phyloP scores from a whole-genome alignment of 2,113 vertebrate species.

The Nansenia antarctica region DNA sequence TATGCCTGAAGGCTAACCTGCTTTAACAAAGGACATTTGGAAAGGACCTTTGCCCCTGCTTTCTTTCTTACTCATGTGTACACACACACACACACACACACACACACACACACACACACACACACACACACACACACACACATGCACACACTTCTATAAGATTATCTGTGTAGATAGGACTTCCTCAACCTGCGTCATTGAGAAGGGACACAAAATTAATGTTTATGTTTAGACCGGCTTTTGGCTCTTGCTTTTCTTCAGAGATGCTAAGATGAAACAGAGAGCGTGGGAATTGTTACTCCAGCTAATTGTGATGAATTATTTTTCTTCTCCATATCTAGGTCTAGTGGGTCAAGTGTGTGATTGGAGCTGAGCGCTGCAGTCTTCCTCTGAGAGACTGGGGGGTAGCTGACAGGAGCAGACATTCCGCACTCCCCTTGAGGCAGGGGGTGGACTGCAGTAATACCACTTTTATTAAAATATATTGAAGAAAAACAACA shows the following conservation, averaged over 20 bases:
- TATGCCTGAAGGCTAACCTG: slow-evolving; percentile 35
- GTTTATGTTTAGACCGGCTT: background rate
- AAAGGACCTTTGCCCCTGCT: slow-evolving; percentile 18
- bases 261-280: background rate
- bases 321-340: slow-evolving; percentile 25
- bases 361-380: slow-evolving; percentile 19
- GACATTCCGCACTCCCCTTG: slow-evolving; percentile 66
- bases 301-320: slow-evolving; percentile 15
- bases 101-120: too few species aligned
- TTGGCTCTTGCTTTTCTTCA: background rate
- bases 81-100: slow-evolving; percentile 2
- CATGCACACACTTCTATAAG: background rate
- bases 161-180: background rate
- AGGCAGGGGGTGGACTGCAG: slow-evolving; percentile 38
- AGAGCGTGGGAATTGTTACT: background rate
- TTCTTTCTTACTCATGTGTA: slow-evolving; percentile 18
- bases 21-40: slow-evolving; percentile 48
- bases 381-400: slow-evolving; percentile 19
- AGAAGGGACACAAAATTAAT: background rate
- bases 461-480: slow-evolving; percentile 83
- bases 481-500: slow-evolving; percentile 69
- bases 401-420: slow-evolving; percentile 44
- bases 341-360: slow-evolving; percentile 33
- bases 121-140: background rate
- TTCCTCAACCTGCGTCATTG: background rate